Base-by-base conservation (phyloP, 2,888 invertebrate genomes). In the Drosophila eohydei region DNA sequence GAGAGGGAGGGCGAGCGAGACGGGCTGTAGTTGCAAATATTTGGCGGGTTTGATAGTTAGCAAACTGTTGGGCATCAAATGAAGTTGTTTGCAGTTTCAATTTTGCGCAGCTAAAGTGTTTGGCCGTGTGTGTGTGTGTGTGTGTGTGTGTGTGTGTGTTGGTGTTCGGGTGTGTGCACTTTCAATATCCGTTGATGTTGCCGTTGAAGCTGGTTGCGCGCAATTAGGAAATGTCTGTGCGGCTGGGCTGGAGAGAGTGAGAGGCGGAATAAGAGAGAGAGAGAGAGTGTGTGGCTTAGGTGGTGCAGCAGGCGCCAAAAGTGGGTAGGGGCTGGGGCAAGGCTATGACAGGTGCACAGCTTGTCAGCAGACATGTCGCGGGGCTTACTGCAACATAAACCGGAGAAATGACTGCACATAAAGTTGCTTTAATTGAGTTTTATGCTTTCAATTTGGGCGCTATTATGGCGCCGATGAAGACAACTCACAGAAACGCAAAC, bases 371-470 rank as follows among this genome's bases (percentile, higher is more conserved):
- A 72, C 69, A 80, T 80, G 80, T 73, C 80, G 80, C 69, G 67
- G 46, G 32, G 83, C 80, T 80, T 80, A 83, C 71, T 83, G 74
- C 69, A 81, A 77, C 84, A 83, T 81, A 83, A 81, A 83, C 69
- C 71, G 67, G 72, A 80, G 79, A 78, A 81, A 81, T 83, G 81
- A 83, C 81, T 83, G 81, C 84, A 81, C 84, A 83, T 83, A 83
- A 81, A 83, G 84, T 81, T 83, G 84, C 74, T 83, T 81, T 81
- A 81, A 81, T 81, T 81, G 84, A 81, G 81, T 83, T 81, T 81
- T 84, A 81, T 84, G 84, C 84, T 81, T 81, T 81, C 81, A 81
- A 81, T 81, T 84, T 84, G 72, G 81, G 79, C 71, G 82, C 81
- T 75, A 78, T 84, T 84, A 84, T 84, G 74, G 71, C 65, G 80